These are phyloP conservation scores for Drosophila pruinosa DNA, from an alignment of 1,140 invertebrate genomes.

Conservation along the genomic window DNA sequence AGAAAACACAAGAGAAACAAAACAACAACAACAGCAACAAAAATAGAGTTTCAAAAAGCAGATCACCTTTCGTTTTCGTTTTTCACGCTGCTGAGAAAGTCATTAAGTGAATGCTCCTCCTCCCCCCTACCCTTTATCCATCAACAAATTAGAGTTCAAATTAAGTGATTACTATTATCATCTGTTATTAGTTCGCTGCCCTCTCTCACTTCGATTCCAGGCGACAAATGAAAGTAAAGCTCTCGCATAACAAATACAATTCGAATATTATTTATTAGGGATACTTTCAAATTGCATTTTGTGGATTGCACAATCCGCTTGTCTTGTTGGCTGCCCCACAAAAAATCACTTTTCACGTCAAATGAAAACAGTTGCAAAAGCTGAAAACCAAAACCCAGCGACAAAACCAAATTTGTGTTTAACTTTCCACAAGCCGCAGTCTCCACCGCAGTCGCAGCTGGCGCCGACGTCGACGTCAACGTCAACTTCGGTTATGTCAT, in stretches of 20 bases:
- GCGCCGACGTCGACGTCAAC: slow-evolving; percentile 1
- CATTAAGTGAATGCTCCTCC: slow-evolving; percentile 58
- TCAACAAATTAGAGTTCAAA: slow-evolving; percentile 71
- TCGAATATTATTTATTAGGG: slow-evolving; percentile 15
- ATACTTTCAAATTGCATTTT: slow-evolving; percentile 19
- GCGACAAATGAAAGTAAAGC: slow-evolving; percentile 59
- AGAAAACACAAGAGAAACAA: slow-evolving; percentile 39
- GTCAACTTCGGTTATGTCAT: slow-evolving; percentile 60
- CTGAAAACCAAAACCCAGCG: slow-evolving; percentile 61
- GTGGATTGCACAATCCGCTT: slow-evolving; percentile 59
- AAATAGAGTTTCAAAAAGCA: slow-evolving; percentile 46
- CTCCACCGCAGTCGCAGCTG: slow-evolving; percentile 19
- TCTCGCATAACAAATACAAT: not conserved
- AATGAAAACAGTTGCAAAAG: slow-evolving; percentile 49
- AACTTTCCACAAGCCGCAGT: slow-evolving; percentile 64
- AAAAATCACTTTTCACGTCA: slow-evolving; percentile 66
- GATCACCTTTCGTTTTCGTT: slow-evolving; percentile 64
- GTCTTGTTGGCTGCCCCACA: slow-evolving; percentile 14
- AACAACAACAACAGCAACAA: slow-evolving; percentile 15
- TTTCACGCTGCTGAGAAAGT: slow-evolving; percentile 68
- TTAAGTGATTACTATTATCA: slow-evolving; percentile 80
- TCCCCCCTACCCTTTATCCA: not conserved
- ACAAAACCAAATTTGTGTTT: slow-evolving; percentile 68
- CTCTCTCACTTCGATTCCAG: slow-evolving; percentile 21
- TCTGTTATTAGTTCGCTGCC: slow-evolving; percentile 23